These are phyloP conservation scores for Bovichtus variegatus DNA, from an alignment of 2,797 vertebrate genomes.

Conservation along the genomic window DNA sequence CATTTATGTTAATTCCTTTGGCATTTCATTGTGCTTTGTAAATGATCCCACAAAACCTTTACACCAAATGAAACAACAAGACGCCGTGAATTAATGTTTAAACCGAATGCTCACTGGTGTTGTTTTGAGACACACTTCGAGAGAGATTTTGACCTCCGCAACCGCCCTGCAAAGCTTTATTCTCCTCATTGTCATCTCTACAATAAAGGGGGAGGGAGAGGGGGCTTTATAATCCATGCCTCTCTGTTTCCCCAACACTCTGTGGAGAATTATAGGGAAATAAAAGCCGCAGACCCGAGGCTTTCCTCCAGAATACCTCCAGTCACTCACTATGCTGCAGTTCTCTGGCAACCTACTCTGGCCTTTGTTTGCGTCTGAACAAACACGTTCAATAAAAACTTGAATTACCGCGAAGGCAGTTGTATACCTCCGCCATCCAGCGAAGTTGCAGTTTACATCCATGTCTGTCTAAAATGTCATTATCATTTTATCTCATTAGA, in stretches of 20 bases:
- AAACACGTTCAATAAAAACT: slow-evolving; percentile 15
- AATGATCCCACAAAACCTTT: slow-evolving; percentile 27
- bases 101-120: slow-evolving; percentile 41
- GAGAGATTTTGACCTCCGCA: slow-evolving; percentile 51
- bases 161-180: slow-evolving; percentile 61
- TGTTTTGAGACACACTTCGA: slow-evolving; percentile 34
- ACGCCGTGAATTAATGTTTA: slow-evolving; percentile 16
- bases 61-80: slow-evolving; percentile 17
- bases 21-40: slow-evolving; percentile 12
- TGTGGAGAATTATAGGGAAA: slow-evolving; percentile 56
- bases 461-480: too few species aligned
- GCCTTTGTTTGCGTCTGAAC: slow-evolving; percentile 3
- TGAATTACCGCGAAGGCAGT: too few species aligned
- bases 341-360: slow-evolving; percentile 19
- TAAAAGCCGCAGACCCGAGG: slow-evolving; percentile 55
- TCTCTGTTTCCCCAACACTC: slow-evolving; percentile 60
- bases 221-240: slow-evolving; percentile 65
- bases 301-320: slow-evolving; percentile 52
- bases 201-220: slow-evolving; percentile 48
- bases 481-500: too few species aligned
- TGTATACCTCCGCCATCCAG: too few species aligned
- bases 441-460: too few species aligned
- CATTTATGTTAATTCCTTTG: slow-evolving; percentile 28
- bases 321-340: slow-evolving; percentile 38
- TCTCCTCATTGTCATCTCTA: slow-evolving; percentile 65